Base-by-base conservation (phyloP, 2,797 vertebrate species). In the Pseudochirops cupreus region DNA sequence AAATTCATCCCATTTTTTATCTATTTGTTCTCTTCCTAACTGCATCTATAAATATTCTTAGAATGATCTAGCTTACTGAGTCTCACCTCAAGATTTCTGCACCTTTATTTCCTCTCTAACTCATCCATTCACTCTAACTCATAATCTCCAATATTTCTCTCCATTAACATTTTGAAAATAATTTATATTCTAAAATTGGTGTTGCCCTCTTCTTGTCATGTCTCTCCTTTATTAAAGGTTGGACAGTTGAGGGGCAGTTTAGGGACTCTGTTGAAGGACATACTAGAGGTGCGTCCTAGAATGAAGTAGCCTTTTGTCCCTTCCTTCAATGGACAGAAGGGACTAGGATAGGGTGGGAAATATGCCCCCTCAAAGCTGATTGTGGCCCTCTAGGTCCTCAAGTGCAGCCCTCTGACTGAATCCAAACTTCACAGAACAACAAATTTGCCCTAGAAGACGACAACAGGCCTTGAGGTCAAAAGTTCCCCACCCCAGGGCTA, bases 381-480 rank as follows among this genome's bases (percentile, higher is more conserved):
- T 56, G 56, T 56, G 56, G 18, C 16, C 56, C 56, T 24, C 18
- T 24, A 56, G 18, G 56, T 24, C 56, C 56, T 56, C 56, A 56
- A 56, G 56, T 56, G 1, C 3, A 26, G 57, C 57, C 9, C 28
- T 29, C 9, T 58, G 57, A 58, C 9, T 58, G 57, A 58, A 29
- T 29, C 9, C 26, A 58, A 58, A 58, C 57, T 29, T 58, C 57
- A 58, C 57, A 58, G 57, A 58, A 58, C 26, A 58, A 58, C 7
- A 29, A 58, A 58, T 58, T 3, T 58, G 57, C 29, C 57, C 57
- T 58, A 58, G 57, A 58, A 7, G 57, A 0, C 9, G 1, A 58
- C 7, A 10, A 1, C 21, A 7, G 24, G 56, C 18, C 56, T 24
- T 1, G 24, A 57, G 24, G 56, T 6, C 5, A 0, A 1, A 7